These are phyloP conservation scores for Cheirogaleus medius DNA, from an alignment of 2,113 vertebrate genomes.

Conservation along the genomic window DNA sequence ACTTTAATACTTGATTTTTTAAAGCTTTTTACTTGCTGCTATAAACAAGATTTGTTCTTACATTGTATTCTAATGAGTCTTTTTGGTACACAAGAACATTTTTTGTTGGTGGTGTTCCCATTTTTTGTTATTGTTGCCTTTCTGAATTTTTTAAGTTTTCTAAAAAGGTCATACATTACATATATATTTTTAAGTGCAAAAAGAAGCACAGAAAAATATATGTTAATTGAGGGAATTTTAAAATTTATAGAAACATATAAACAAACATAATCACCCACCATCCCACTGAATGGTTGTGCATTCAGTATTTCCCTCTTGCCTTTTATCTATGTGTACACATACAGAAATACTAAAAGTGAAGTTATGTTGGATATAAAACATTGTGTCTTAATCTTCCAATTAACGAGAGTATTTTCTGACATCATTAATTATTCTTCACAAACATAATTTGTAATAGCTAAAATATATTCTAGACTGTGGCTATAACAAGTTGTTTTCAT, in stretches of 20 bases:
- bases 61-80: neutral
- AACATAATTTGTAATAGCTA: neutral
- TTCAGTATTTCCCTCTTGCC: neutral
- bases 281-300: neutral
- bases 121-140: neutral
- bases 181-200: neutral
- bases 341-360: neutral
- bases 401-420: neutral
- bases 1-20: neutral
- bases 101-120: neutral
- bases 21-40: neutral
- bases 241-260: neutral
- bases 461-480: neutral
- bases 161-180: neutral
- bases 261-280: neutral
- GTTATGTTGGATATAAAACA: neutral
- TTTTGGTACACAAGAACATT: neutral
- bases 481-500: neutral
- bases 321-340: neutral
- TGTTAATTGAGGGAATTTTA: neutral
- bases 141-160: neutral
- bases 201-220: neutral
- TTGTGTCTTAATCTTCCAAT: neutral
- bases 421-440: neutral
- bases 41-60: neutral